Evolutionary conservation across 2,113 vertebrate species (phyloP), one percentile per base, ranked within the genome.

Genomic region (Nerophis ophidion): DNA sequence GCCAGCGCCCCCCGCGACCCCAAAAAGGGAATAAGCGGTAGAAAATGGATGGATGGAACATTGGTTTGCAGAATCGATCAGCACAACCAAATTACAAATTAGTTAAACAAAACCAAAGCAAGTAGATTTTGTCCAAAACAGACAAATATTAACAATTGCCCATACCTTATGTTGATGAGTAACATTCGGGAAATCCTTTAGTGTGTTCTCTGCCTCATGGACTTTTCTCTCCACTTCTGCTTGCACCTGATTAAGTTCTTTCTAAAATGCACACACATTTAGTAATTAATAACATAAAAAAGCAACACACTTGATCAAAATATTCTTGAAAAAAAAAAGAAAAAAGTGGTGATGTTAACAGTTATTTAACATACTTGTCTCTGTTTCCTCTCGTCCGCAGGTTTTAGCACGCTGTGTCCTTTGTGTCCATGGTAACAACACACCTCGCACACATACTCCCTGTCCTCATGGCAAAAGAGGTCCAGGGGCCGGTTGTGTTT

Each of bases 401-500:
- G 78, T 48, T 46, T 78, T 17, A 85, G 47, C 15, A 88, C 82
- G 40, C 5, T 61, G 46, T 91, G 90, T 2, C 86, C 88, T 12
- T 70, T 69, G 70, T 91, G 90, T 72, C 51, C 81, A 34, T 76
- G 38, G 44, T 83, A 72, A 59, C 78, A 68, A 17, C 90, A 91
- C 44, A 81, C 61, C 6, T 77, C 80, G 66, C 90, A 91, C 2
- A 91, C 77, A 40, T 70, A 71, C 51, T 82, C 78, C 61, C 66
- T 76, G 65, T 91, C 87, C 1, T 86, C 77, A 2, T 54, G 74
- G 71, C 89, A 91, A 49, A 87, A 91, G 16, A 89, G 65, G 7
- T 89, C 82, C 58, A 90, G 62, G 6, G 84, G 76, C 34, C 45
- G 75, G 33, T 79, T 67, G 60, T 91, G 90, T 14, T 80, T 60